Evolutionary conservation across 2,888 invertebrate species (phyloP).

Genomic region (Balanococcus diminutus): DNA sequence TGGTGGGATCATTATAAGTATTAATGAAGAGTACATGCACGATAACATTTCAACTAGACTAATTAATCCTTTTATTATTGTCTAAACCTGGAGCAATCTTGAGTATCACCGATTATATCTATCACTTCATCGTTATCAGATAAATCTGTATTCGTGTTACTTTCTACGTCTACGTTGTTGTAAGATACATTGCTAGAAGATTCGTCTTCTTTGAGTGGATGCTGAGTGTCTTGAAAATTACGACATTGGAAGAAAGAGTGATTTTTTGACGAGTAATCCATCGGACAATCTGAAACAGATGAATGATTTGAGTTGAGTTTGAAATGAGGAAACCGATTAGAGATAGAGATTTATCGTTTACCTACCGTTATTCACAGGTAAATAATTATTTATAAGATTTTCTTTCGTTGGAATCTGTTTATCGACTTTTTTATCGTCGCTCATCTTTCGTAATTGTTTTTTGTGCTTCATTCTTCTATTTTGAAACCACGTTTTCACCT

Average conservation of each 20-base stretch:
- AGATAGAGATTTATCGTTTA: not conserved
- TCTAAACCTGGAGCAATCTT: slow-evolving; percentile 44
- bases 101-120: slow-evolving; percentile 48
- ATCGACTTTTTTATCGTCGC: slow-evolving; percentile 62
- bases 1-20: not conserved
- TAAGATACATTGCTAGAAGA: slow-evolving; percentile 49
- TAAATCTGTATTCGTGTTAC: slow-evolving; percentile 46
- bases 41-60: not conserved
- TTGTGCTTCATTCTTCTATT: slow-evolving; percentile 97
- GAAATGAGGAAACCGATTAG: not conserved
- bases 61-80: not conserved
- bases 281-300: slow-evolving; percentile 55
- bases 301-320: not conserved
- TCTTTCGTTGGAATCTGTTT: slow-evolving; percentile 42
- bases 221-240: slow-evolving; percentile 25
- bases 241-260: slow-evolving; percentile 42
- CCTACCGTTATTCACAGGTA: slow-evolving; percentile 47
- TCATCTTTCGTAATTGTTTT: slow-evolving; percentile 81
- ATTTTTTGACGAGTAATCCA: slow-evolving; percentile 57
- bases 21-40: not conserved
- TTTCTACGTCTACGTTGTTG: slow-evolving; percentile 44
- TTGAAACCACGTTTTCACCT: slow-evolving; percentile 98
- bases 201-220: slow-evolving; percentile 46
- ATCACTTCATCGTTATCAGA: slow-evolving; percentile 50
- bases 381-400: slow-evolving; percentile 46